Evolutionary conservation across 2,888 invertebrate species (phyloP), one percentile per base, ranked within the genome.

Genomic region (Drymonia ruficornis): DNA sequence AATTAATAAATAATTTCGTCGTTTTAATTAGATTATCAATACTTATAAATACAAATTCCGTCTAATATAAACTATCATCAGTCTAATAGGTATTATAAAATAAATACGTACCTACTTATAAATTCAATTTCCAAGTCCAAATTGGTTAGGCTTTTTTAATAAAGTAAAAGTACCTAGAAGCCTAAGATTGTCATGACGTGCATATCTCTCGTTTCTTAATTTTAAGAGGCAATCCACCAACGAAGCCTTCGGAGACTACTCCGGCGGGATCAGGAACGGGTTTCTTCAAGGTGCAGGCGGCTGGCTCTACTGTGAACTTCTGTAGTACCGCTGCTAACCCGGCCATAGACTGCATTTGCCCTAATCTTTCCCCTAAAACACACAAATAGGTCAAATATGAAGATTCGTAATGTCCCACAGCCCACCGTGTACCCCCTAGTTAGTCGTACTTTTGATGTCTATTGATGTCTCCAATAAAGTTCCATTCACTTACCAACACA

Each of bases 261-360:
- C 81, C 83, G 0, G 81, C 74, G 0, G 87, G 87, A n/a, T 87
- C 86, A 4, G 86, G 86, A 3, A 74, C 52, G 5, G 86, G 86
- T 1, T 76, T 67, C 36, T 56, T 63, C 0, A 77, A 43, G 44
- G 74, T 85, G 58, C 77, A 81, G 0, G 81, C 76, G 0, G 86
- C 86, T 1, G 73, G 73, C 23, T 56, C 60, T 36, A 77, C 72
- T 3, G 69, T 56, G 55, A 69, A 75, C 6, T 56, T 52, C n/a
- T 64, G 60, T 11, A 77, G 53, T 3, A 77, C 31, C 0, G 74
- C 74, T 5, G 77, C 74, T 13, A 77, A 53, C 1, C 74, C 77
- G 1, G 76, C 70, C 34, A 76, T 43, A 0, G 77, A 76, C 55
- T 76, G 76, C 76, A 76, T 74, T 34, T 56, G 52, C 0, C 69